A percentile compares a stretch with the other conserved stretches of the same genome.
Conservation (phyloP, 1,140 invertebrate genomes). For the Oryctes rhinoceros region DNA sequence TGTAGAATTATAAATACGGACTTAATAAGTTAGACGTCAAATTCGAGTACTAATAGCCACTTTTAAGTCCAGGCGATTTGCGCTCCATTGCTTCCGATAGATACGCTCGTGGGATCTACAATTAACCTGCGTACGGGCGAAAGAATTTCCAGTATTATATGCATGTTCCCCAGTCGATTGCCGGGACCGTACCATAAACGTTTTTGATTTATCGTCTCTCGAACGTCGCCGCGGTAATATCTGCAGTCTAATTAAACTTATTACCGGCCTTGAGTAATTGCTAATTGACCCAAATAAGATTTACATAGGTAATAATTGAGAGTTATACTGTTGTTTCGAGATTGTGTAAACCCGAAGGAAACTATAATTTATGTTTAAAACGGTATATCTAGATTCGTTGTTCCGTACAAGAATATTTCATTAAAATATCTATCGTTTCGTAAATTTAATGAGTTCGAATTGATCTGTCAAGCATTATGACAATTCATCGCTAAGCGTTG, state of each 20-base stretch:
- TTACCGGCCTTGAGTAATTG: not conserved
- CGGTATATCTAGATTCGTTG: too few relatives aligned
- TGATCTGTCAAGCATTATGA: too few relatives aligned
- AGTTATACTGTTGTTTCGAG: not conserved
- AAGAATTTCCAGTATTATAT: not conserved
- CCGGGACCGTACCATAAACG: not conserved
- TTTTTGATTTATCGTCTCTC: not conserved
- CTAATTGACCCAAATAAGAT: not conserved
- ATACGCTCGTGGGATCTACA: not conserved
- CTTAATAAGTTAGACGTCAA: slow-evolving; percentile 14
- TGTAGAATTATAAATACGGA: slow-evolving; percentile 18
- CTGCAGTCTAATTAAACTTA: slow-evolving; percentile 5
- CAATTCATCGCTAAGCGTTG: too few relatives aligned
- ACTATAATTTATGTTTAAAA: too few relatives aligned
- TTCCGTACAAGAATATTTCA: too few relatives aligned
- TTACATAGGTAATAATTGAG: not conserved
- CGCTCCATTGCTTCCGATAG: slow-evolving; percentile 8
- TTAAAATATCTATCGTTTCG: too few relatives aligned
- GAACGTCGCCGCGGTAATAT: not conserved
- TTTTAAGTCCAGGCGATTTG: not conserved
- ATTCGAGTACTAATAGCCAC: slow-evolving; percentile 17
- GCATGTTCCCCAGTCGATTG: not conserved
- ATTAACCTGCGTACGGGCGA: not conserved
- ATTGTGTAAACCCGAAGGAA: not conserved
- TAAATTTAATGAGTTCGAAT: too few relatives aligned